Percentiles rank a stretch among this genome's conserved stretches.
Conservation (phyloP, 2,113 vertebrate genomes). For the Alosa alosa region DNA sequence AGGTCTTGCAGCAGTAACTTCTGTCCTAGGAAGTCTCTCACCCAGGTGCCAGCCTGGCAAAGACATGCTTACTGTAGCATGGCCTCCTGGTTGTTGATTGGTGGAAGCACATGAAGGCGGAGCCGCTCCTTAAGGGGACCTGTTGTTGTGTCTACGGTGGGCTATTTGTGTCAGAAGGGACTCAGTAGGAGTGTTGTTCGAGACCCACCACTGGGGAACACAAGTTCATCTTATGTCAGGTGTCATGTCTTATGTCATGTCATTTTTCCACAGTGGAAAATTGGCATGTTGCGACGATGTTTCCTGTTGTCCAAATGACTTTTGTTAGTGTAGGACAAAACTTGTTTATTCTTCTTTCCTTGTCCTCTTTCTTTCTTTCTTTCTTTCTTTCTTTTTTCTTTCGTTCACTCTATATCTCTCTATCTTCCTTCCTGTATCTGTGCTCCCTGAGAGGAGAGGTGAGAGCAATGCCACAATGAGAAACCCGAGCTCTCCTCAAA, state of each 20-base stretch:
- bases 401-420: neutral
- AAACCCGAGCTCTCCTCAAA: conserved; percentile 37
- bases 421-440: neutral
- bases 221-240: no score
- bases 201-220: neutral
- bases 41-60: neutral
- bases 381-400: neutral
- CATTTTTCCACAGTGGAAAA: neutral
- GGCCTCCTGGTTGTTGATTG: neutral
- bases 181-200: neutral
- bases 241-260: no score
- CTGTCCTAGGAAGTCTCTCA: neutral
- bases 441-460: conserved; percentile 31
- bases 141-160: neutral
- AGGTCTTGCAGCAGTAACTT: no score
- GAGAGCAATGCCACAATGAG: conserved; percentile 26
- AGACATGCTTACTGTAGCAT: neutral
- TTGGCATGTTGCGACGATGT: neutral
- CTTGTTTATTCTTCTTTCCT: neutral
- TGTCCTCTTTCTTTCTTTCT: neutral
- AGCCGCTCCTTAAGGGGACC: neutral
- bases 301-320: neutral
- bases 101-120: neutral
- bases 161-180: neutral
- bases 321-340: no score